Evolutionary conservation across 2,797 vertebrate genomes (phyloP).

Genomic region (Danio choprae): DNA sequence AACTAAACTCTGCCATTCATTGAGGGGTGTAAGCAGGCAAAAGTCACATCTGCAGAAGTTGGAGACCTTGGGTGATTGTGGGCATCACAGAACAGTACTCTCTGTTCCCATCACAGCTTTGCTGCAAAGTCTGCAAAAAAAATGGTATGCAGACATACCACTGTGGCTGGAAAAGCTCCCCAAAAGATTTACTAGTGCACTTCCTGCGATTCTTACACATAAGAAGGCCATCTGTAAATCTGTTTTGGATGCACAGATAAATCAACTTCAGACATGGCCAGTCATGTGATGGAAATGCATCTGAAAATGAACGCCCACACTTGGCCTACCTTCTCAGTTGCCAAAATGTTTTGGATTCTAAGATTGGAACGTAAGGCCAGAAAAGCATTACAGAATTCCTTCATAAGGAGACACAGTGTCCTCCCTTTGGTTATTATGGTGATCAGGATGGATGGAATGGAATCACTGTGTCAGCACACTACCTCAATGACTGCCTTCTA

Average conservation of each 20-base stretch:
- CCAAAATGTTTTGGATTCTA: constrained; percentile 44
- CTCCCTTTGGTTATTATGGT: constrained; percentile 40
- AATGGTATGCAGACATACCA: constrained; percentile 45
- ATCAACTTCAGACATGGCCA: constrained; percentile 51
- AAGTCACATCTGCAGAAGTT: constrained; percentile 28
- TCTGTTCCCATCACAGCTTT: background rate
- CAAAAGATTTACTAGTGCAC: background rate
- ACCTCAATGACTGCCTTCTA: constrained; percentile 32
- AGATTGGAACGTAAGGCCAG: constrained; percentile 49
- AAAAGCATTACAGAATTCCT: constrained; percentile 21
- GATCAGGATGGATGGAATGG: constrained; percentile 42
- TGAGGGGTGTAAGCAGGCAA: constrained; percentile 8
- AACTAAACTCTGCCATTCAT: constrained; percentile 36
- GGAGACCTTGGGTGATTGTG: constrained; percentile 33
- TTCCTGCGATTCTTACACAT: constrained; percentile 38
- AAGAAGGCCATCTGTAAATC: constrained; percentile 57
- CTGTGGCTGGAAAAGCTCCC: constrained; percentile 41
- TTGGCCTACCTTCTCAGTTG: constrained; percentile 46
- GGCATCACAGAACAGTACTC: constrained; percentile 3
- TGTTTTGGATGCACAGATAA: constrained; percentile 47
- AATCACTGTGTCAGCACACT: constrained; percentile 8
- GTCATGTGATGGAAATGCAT: constrained; percentile 52
- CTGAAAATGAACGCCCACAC: constrained; percentile 48
- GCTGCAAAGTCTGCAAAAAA: constrained; percentile 22
- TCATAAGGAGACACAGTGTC: constrained; percentile 7